Conservation (phyloP, 2,797 vertebrate species). For the Myotis pilosus region DNA sequence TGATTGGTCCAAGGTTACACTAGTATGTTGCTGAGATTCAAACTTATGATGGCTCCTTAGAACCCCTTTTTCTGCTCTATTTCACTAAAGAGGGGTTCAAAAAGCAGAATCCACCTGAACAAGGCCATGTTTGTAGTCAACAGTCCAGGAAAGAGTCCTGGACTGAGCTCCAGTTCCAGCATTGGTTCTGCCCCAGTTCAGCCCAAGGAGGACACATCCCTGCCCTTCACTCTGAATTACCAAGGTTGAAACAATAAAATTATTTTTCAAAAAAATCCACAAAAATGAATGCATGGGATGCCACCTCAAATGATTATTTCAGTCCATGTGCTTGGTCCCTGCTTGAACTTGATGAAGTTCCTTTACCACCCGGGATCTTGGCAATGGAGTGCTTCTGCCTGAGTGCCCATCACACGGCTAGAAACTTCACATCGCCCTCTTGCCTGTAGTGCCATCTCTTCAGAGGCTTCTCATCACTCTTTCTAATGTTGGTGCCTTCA, state of each 20-base stretch:
- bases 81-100: background rate
- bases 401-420: background rate
- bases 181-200: background rate
- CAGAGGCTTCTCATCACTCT: background rate
- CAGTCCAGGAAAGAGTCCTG: no score
- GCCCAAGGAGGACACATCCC: background rate
- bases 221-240: background rate
- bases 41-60: background rate
- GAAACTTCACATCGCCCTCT: background rate
- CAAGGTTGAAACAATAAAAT: background rate
- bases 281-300: background rate
- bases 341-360: background rate
- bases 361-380: background rate
- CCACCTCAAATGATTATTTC: background rate
- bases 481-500: background rate
- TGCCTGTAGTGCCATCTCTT: background rate
- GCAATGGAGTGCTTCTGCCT: background rate
- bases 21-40: background rate
- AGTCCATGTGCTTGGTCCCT: background rate
- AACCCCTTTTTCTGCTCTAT: background rate
- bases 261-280: background rate
- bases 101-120: background rate
- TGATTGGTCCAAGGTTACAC: background rate
- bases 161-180: background rate
- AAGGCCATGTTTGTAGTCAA: background rate